Evolutionary conservation across 2,113 vertebrate genomes (phyloP).

Genomic region (Leptobrachium leishanense): DNA sequence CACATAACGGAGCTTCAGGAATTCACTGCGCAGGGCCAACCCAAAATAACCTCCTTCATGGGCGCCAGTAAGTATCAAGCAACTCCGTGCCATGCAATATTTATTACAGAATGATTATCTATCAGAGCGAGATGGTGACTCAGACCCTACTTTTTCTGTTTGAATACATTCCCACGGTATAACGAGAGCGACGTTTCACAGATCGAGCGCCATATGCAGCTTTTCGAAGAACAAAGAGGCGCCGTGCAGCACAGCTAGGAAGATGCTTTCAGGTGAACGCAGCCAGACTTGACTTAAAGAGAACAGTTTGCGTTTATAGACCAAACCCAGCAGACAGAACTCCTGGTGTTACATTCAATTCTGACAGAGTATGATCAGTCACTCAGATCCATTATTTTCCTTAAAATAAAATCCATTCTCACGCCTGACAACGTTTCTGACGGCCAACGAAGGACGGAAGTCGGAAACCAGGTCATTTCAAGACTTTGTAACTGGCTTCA

Average conservation of each 20-base stretch:
- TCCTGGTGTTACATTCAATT: not conserved
- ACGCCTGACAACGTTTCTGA: too few species aligned
- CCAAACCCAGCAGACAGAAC: not conserved
- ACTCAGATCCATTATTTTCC: not conserved
- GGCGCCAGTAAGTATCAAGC: too few species aligned
- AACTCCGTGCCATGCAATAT: not conserved
- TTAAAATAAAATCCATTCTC: not conserved
- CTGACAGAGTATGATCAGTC: not conserved
- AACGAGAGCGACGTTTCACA: constrained; percentile 55
- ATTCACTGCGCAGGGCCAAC: too few species aligned
- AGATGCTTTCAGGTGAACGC: not conserved
- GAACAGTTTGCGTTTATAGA: not conserved
- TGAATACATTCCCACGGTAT: constrained; percentile 48
- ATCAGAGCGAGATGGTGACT: not conserved
- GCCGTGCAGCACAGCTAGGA: constrained; percentile 10
- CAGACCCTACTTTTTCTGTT: not conserved
- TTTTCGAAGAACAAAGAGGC: constrained; percentile 30
- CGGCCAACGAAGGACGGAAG: too few species aligned
- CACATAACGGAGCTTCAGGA: too few species aligned
- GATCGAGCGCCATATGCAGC: constrained; percentile 34
- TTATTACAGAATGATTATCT: constrained; percentile 3
- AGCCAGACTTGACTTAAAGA: not conserved
- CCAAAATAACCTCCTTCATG: too few species aligned
- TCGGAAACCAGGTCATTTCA: too few species aligned
- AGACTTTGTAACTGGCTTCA: too few species aligned